Conservation (phyloP, 2,797 vertebrate species). For the Hyperoplus lanceolatus region DNA sequence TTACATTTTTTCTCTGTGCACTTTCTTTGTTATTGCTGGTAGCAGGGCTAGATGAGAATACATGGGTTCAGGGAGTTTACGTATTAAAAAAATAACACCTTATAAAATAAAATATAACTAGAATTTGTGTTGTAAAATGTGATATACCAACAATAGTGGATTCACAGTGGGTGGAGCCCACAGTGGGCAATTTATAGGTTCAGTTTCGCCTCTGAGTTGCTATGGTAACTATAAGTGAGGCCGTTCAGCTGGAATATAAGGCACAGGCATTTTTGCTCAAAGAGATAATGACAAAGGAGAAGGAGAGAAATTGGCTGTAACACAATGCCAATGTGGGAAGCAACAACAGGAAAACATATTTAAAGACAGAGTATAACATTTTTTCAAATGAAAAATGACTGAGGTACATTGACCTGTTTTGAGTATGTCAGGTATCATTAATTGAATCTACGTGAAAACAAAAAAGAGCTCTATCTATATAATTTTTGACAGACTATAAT, state of each 20-base stretch:
- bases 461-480: not conserved
- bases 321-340: slow-evolving; percentile 47
- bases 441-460: not conserved
- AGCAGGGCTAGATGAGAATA: not conserved
- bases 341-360: slow-evolving; percentile 25
- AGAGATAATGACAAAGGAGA: slow-evolving; percentile 63
- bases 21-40: slow-evolving; percentile 5
- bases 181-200: slow-evolving; percentile 85
- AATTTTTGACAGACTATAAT: not conserved
- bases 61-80: slow-evolving; percentile 11
- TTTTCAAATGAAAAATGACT: slow-evolving; percentile 7
- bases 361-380: not conserved
- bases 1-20: slow-evolving; percentile 3
- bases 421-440: not conserved
- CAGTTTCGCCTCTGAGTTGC: slow-evolving; percentile 83
- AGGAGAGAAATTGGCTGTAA: slow-evolving; percentile 49
- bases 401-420: not conserved
- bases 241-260: slow-evolving; percentile 80
- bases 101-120: slow-evolving; percentile 34
- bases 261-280: slow-evolving; percentile 68
- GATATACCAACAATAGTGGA: slow-evolving; percentile 71
- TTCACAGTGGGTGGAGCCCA: slow-evolving; percentile 71
- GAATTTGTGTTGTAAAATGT: slow-evolving; percentile 53
- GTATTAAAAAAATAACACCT: slow-evolving; percentile 2
- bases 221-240: slow-evolving; percentile 86